These are phyloP conservation scores for Temnothorax rugatulus DNA, from an alignment of 2,888 invertebrate species.

Conservation along the genomic window DNA sequence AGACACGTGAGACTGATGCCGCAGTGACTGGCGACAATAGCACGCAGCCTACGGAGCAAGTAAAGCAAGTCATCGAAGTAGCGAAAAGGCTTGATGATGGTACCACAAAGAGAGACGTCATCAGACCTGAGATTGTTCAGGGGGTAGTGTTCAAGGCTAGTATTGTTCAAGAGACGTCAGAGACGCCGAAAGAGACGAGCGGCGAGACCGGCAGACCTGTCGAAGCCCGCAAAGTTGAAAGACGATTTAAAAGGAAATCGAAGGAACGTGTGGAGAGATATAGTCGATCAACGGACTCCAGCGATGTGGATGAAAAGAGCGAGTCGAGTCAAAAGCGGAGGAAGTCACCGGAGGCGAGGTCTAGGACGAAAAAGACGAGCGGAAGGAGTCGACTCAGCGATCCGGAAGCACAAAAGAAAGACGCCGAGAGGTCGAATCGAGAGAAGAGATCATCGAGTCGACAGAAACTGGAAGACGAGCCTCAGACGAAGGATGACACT, in stretches of 20 bases:
- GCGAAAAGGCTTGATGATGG: conserved; percentile 58
- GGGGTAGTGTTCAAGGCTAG: not conserved
- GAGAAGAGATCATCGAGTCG: conserved; percentile 59
- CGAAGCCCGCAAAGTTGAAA: conserved; percentile 63
- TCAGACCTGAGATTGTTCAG: conserved; percentile 18
- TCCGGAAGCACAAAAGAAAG: conserved; percentile 52
- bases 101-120: not conserved
- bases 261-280: conserved; percentile 72
- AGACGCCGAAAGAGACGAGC: conserved; percentile 55
- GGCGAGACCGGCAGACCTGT: conserved; percentile 22
- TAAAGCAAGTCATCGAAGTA: conserved; percentile 56
- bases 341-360: conserved; percentile 76
- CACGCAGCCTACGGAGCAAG: conserved; percentile 22
- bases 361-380: conserved; percentile 60
- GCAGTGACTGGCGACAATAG: conserved; percentile 17
- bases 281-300: conserved; percentile 77
- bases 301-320: conserved; percentile 75
- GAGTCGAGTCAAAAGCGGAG: conserved; percentile 60
- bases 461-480: conserved; percentile 61
- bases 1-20: conserved; percentile 56
- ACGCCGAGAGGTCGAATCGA: conserved; percentile 51
- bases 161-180: conserved; percentile 17
- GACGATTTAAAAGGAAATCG: conserved; percentile 69
- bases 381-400: conserved; percentile 65
- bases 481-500: conserved; percentile 35